phyloP scores from a whole-genome alignment of 2,797 vertebrate species.

The Pseudotriccus pelzelni region DNA sequence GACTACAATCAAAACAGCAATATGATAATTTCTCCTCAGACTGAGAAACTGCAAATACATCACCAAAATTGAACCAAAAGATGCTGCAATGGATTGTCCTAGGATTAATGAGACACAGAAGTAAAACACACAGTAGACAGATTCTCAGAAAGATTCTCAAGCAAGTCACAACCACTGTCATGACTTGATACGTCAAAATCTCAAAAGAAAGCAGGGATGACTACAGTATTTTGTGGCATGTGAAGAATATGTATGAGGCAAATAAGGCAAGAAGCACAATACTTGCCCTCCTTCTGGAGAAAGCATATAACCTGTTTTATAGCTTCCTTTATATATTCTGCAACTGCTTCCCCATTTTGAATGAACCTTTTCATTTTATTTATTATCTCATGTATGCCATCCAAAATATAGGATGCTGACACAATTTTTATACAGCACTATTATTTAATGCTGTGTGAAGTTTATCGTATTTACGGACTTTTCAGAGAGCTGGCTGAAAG shows the following conservation, averaged over 20 bases:
- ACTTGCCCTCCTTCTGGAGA: not conserved
- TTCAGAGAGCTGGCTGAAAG: not conserved
- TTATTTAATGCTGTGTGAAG: not conserved
- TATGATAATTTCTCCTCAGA: not conserved
- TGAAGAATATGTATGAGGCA: not conserved
- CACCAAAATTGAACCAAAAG: not conserved
- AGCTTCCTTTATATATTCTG: not conserved
- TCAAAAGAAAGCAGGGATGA: constrained; percentile 1
- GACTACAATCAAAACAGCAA: not conserved
- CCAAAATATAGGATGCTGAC: not conserved
- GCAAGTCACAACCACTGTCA: not conserved
- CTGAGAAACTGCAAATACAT: not conserved
- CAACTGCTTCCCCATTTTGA: not conserved
- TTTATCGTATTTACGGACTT: not conserved
- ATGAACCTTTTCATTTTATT: not conserved
- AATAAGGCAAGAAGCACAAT: not conserved
- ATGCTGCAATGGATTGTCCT: not conserved
- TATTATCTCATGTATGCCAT: not conserved
- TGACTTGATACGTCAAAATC: not conserved
- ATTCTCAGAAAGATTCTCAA: not conserved
- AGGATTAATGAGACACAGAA: not conserved
- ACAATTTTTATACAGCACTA: not conserved
- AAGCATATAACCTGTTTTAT: not conserved
- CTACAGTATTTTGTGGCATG: not conserved
- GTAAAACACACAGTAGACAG: not conserved